Evolutionary conservation across 2,113 vertebrate genomes (phyloP).

Genomic region (Microcebus tavaratra): DNA sequence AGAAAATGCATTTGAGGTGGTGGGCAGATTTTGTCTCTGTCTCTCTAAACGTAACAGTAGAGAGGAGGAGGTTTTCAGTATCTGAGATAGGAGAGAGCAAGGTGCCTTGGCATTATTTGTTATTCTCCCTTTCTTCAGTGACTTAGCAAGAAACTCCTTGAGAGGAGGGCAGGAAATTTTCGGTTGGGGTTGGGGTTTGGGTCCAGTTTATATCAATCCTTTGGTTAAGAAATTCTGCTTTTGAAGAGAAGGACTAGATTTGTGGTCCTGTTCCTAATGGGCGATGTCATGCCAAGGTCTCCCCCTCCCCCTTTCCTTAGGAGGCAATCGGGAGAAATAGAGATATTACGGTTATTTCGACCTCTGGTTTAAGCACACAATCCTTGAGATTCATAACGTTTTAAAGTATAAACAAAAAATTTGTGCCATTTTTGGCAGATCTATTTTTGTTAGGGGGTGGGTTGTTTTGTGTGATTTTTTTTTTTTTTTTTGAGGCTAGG

Average conservation of each 20-base stretch:
- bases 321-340: conserved; percentile 48
- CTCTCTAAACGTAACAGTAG: neutral
- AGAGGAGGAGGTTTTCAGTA: neutral
- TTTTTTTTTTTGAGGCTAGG: conserved; percentile 46
- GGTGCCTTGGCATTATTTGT: conserved; percentile 66
- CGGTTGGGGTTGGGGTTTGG: neutral
- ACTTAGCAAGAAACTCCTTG: conserved; percentile 79
- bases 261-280: conserved; percentile 70
- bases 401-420: conserved; percentile 52
- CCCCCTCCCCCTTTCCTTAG: neutral
- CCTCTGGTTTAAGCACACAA: conserved; percentile 25
- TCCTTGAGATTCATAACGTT: conserved; percentile 44
- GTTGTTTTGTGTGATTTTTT: conserved; percentile 66
- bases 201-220: neutral
- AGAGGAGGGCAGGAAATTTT: conserved; percentile 52
- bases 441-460: conserved; percentile 55
- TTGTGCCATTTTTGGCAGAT: conserved; percentile 48
- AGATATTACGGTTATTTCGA: conserved; percentile 43
- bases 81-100: conserved; percentile 12
- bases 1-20: conserved; percentile 53
- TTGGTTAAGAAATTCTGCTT: conserved; percentile 59
- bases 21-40: neutral
- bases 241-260: conserved; percentile 58
- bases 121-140: conserved; percentile 64
- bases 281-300: conserved; percentile 68